Percentiles rank a stretch among this genome's conserved stretches.
Conservation (phyloP, 2,888 invertebrate species). For the Caradrina kadenii region DNA sequence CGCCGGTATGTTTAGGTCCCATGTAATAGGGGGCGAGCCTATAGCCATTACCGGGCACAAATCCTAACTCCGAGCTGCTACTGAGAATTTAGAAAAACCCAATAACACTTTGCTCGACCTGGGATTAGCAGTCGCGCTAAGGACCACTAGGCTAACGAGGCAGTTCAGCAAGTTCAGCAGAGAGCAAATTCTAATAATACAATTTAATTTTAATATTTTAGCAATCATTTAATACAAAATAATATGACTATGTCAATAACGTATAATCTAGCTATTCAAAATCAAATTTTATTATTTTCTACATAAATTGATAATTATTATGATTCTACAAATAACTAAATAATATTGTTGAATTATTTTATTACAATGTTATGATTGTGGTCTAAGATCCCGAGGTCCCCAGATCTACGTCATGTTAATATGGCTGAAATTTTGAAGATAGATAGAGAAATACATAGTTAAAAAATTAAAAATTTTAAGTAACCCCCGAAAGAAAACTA, state of each 20-base stretch:
- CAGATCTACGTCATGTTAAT: background rate
- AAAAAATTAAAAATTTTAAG: too few species aligned
- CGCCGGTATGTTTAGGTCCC: too few species aligned
- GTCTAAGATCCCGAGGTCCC: background rate
- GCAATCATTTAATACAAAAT: slow-evolving; percentile 15
- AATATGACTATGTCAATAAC: slow-evolving; percentile 17
- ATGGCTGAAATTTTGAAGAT: background rate
- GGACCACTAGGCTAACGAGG: too few species aligned
- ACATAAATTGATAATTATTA: slow-evolving; percentile 31
- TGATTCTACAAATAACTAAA: slow-evolving; percentile 7
- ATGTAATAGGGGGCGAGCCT: too few species aligned
- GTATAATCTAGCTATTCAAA: slow-evolving; percentile 31
- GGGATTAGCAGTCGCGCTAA: too few species aligned
- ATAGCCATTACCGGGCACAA: too few species aligned
- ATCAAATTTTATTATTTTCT: slow-evolving; percentile 26
- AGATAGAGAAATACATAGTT: too few species aligned
- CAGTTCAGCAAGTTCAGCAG: too few species aligned
- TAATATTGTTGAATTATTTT: slow-evolving; percentile 22
- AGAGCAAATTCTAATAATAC: background rate
- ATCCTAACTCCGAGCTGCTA: too few species aligned
- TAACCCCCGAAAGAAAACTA: too few species aligned
- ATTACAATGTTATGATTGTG: background rate
- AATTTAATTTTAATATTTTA: slow-evolving; percentile 2
- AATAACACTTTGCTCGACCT: too few species aligned
- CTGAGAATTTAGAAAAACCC: too few species aligned